phyloP scores from a whole-genome alignment of 2,888 invertebrate species.

The Drosophila anomalata region DNA sequence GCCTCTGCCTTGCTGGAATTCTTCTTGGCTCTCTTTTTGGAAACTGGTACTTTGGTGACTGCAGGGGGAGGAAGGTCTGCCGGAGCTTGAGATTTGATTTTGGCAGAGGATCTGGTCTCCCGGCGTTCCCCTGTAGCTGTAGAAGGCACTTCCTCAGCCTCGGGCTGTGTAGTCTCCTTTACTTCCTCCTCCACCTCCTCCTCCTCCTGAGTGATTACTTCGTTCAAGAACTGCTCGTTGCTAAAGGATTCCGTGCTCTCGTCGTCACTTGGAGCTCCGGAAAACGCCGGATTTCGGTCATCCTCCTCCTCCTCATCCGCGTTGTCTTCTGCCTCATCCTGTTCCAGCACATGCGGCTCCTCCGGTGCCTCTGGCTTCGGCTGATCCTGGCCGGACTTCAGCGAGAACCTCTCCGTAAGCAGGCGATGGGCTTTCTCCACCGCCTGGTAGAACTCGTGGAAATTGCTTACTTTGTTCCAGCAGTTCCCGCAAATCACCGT shows the following conservation, averaged over 20 bases:
- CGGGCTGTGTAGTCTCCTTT: background rate
- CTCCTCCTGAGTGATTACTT: conserved; percentile 42
- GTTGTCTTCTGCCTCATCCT: background rate
- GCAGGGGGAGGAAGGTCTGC: conserved; percentile 13
- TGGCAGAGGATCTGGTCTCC: conserved; percentile 56
- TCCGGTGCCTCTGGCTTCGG: conserved; percentile 1
- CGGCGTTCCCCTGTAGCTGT: conserved; percentile 45
- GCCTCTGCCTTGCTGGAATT: background rate
- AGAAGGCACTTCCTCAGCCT: background rate
- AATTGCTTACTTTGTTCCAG: conserved; percentile 76
- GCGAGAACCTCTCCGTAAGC: conserved; percentile 77
- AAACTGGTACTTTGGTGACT: background rate
- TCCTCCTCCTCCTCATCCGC: conserved; percentile 1
- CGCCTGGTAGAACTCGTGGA: conserved; percentile 75
- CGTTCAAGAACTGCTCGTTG: conserved; percentile 63
- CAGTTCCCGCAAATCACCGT: conserved; percentile 80
- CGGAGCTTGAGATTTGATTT: conserved; percentile 49
- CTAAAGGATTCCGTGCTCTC: conserved; percentile 52
- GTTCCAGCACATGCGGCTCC: background rate
- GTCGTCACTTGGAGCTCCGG: conserved; percentile 14
- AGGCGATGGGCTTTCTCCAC: conserved; percentile 79
- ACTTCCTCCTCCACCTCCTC: conserved; percentile 7
- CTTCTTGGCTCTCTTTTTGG: conserved; percentile 17
- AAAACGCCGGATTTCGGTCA: background rate
- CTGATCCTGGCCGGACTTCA: conserved; percentile 38